Base-by-base conservation (phyloP, 2,888 invertebrate genomes). In the Timandra comae region DNA sequence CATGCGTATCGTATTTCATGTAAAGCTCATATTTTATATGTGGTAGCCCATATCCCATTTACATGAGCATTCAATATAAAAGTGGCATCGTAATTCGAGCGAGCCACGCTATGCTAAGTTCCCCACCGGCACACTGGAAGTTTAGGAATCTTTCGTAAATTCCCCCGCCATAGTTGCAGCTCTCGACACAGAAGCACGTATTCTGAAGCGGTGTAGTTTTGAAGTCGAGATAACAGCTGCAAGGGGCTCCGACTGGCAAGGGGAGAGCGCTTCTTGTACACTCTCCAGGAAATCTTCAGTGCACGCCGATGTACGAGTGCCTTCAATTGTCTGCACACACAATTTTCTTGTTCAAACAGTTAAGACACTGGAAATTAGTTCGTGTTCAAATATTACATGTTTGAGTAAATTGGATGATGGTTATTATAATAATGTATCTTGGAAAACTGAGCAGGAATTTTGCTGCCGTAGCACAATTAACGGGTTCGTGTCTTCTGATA, bases 171-270 rank as follows among this genome's bases (percentile, higher is more conserved):
- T 30, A 48, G 40, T 43, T 37, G 47, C 46, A 44, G 22, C 43
- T 39, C 41, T 56, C 43, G 51, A 46, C 46, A 43, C 33, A 30
- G 37, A 38, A 42, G 59, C 63, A 65, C 58, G 57, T 55, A 45
- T 46, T 52, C 49, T 41, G 43, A 46, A 60, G 47, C 52, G 46
- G 51, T 42, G 43, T 50, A 63, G 58, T 65, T 64, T 49, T 51
- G 51, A 57, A 56, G 52, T 52, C 37, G 45, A 56, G 61, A 67
- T 68, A 69, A 64, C 69, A 63, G 57, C 62, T 58, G 60, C 35
- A 43, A 46, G 48, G 52, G 49, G 49, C 51, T 60, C 38, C 41
- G 38, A 43, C 56, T 57, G n/a, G 51, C 56, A 56, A 51, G 52
- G 49, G 46, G 48, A 40, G 41, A 16, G 45, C 46, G 45, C 43